Base-by-base conservation (phyloP, 1,140 invertebrate genomes). In the Himalopsyche phryganea region DNA sequence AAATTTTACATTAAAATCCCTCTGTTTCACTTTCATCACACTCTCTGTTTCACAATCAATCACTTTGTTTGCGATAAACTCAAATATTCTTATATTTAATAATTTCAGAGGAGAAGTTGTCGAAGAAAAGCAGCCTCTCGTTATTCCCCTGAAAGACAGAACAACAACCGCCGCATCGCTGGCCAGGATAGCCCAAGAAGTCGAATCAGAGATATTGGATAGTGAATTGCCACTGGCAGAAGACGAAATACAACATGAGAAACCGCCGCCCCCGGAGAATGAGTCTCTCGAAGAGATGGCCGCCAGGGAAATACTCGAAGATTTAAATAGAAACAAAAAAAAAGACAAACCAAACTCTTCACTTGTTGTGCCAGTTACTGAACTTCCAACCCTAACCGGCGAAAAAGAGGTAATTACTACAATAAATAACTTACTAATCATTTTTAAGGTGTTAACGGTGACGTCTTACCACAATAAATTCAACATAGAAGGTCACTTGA, bases 111-210 rank as follows among this genome's bases (percentile, higher is more conserved):
- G 79, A 18, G 81, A 83, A 63, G 67, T 72, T 42, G 66, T 78
- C 38, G 71, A 74, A 68, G 74, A 77, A 51, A 68, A 78, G 45
- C 69, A 71, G 53, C 80, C 81, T 1, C 69, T 88, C 9, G 70
- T 88, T 6, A 89, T 89, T 58, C 83, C 86, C 9, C 72, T 89
- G 67, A 71, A 80, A 51, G 69, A 68, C 45, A 76, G 72, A 41
- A 75, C 80, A 17, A 76, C 81, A 45, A 80, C 80, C 1, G 76
- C 81, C 3, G 73, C 80, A 13, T 76, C 73, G 36, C 55, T 82
- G 18, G 76, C 72, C 47, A 73, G 72, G 66, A 76, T 76, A 33
- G 71, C 68, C 7, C 69, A 75, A 57, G 66, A 72, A 62, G 67
- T 71, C 0, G 72, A 77, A 53, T 70, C 70, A 56, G 46, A 55